Evolutionary conservation across 2,888 invertebrate species (phyloP).

Genomic region (Lasioglossum calceatum): DNA sequence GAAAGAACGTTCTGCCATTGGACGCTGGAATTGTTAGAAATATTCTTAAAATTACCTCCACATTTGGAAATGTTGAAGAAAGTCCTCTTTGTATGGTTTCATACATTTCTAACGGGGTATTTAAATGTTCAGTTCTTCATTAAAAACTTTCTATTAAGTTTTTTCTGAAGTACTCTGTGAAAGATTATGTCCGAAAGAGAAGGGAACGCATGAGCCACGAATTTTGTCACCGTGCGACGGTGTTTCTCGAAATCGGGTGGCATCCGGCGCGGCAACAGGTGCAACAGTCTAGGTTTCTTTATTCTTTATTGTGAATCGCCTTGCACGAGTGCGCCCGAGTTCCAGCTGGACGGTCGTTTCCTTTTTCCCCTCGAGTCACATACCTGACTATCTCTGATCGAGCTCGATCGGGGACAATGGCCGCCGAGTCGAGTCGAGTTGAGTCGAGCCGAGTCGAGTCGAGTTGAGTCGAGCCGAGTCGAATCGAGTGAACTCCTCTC

Average conservation of each 20-base stretch:
- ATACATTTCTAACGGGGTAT: too few species aligned
- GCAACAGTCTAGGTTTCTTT: conserved; percentile 61
- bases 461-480: background rate
- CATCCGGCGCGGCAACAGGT: conserved; percentile 62
- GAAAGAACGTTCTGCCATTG: too few species aligned
- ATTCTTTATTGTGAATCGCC: conserved; percentile 67
- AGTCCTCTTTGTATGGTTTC: too few species aligned
- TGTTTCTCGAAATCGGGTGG: conserved; percentile 50
- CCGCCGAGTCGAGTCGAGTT: conserved; percentile 36
- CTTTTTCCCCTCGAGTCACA: conserved; percentile 65
- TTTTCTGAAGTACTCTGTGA: too few species aligned
- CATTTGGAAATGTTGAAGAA: too few species aligned
- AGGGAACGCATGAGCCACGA: background rate
- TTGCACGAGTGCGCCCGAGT: conserved; percentile 67
- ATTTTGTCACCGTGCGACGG: background rate
- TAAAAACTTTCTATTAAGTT: too few species aligned
- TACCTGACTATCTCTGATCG: conserved; percentile 69
- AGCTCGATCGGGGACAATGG: conserved; percentile 68
- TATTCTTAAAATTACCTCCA: too few species aligned
- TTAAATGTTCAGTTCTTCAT: too few species aligned
- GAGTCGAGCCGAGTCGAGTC: background rate
- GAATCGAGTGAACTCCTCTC: conserved; percentile 28
- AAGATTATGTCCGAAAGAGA: too few species aligned
- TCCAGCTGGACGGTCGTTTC: conserved; percentile 71
- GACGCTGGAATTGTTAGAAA: too few species aligned